A percentile compares a stretch with the other conserved stretches of the same genome.
These are phyloP conservation scores for Adelges cooleyi DNA, from an alignment of 1,140 invertebrate species.

Conservation along the genomic window DNA sequence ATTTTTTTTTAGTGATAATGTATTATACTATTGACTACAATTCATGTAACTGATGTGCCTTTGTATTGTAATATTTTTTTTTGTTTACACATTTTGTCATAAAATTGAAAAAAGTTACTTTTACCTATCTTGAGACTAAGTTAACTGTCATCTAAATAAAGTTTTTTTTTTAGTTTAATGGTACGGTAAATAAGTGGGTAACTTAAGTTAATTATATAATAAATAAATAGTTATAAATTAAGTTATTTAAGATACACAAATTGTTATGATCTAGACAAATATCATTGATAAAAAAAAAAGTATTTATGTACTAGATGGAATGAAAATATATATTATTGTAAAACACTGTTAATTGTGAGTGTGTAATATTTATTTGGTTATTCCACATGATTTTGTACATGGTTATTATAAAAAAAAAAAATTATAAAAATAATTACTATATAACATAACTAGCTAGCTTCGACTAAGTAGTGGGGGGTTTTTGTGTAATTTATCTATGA, in stretches of 20 bases:
- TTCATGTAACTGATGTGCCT: constrained; percentile 24
- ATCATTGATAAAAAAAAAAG: constrained; percentile 3
- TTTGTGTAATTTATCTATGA: constrained; percentile 56
- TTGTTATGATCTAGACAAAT: constrained; percentile 25
- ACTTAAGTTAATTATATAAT: neutral
- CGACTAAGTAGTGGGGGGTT: constrained; percentile 40
- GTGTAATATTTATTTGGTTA: too few species aligned
- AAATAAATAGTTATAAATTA: neutral
- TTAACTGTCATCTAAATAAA: neutral
- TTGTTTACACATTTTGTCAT: constrained; percentile 11
- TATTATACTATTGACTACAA: constrained; percentile 19
- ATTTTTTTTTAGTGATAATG: constrained; percentile 2
- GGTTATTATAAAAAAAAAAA: too few species aligned
- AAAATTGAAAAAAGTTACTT: constrained; percentile 5
- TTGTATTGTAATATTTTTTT: constrained; percentile 15
- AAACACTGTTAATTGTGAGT: neutral
- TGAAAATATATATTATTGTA: constrained; percentile 14
- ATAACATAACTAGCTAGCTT: neutral
- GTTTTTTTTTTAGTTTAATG: constrained; percentile 15
- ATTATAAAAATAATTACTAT: neutral
- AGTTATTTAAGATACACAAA: neutral
- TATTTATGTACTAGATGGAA: constrained; percentile 5
- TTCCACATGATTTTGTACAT: too few species aligned
- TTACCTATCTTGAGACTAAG: neutral
- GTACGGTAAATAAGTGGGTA: constrained; percentile 16